phyloP scores from a whole-genome alignment of 2,888 invertebrate genomes.

The Agrochola lota region DNA sequence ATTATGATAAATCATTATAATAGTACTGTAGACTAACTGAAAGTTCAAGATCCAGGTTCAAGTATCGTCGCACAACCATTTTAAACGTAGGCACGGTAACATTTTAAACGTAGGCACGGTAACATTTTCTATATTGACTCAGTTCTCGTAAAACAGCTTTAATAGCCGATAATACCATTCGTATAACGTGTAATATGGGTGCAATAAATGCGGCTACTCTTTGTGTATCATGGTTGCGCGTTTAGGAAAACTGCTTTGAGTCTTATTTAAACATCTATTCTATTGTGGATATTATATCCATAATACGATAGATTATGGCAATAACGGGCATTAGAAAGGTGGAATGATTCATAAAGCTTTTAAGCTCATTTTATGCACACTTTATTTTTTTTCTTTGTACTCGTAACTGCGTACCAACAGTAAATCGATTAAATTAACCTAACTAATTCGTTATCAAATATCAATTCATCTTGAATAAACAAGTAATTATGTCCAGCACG shows the following conservation, averaged over 20 bases:
- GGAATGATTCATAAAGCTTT: constrained; percentile 13
- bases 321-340: constrained; percentile 23
- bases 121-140: constrained; percentile 22
- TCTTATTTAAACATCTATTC: constrained; percentile 13
- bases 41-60: constrained; percentile 1
- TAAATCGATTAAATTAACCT: constrained; percentile 33
- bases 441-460: constrained; percentile 67
- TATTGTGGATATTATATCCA: background rate
- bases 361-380: constrained; percentile 22
- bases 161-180: constrained; percentile 83
- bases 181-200: constrained; percentile 83
- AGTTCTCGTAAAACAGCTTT: constrained; percentile 66
- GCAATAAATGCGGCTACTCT: constrained; percentile 78
- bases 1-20: constrained; percentile 20
- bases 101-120: constrained; percentile 22
- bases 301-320: background rate
- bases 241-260: constrained; percentile 72
- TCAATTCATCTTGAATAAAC: constrained; percentile 80
- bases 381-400: constrained; percentile 29
- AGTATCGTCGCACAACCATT: background rate
- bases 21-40: background rate
- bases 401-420: constrained; percentile 6
- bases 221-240: constrained; percentile 68
- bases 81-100: constrained; percentile 20
- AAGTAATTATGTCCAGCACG: constrained; percentile 76